Evolutionary conservation across 2,113 vertebrate genomes (phyloP).

Genomic region (Gopherus flavomarginatus): DNA sequence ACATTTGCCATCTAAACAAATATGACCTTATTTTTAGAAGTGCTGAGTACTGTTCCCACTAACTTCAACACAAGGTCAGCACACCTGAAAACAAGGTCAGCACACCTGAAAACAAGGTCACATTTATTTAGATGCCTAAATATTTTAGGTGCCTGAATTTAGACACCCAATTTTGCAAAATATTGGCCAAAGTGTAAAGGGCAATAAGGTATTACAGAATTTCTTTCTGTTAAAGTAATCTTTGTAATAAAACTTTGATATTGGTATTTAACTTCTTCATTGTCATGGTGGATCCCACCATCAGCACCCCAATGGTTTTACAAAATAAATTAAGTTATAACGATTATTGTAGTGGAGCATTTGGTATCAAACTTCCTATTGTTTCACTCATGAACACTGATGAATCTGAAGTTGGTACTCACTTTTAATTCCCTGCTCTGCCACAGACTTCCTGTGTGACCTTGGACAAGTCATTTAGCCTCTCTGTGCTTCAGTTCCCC

Average conservation of each 20-base stretch:
- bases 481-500: too few species aligned
- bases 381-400: not conserved
- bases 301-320: not conserved
- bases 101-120: not conserved
- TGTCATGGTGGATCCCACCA: not conserved
- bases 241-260: not conserved
- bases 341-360: not conserved
- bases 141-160: not conserved
- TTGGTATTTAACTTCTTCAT: not conserved
- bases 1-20: not conserved
- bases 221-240: not conserved
- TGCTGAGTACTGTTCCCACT: not conserved
- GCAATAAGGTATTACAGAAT: not conserved
- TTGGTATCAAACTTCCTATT: not conserved
- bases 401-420: not conserved
- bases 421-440: too few species aligned
- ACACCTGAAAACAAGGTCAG: not conserved
- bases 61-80: not conserved
- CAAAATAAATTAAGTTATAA: rapidly evolving
- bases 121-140: not conserved
- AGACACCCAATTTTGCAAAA: not conserved
- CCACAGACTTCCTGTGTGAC: too few species aligned
- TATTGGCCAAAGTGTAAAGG: not conserved
- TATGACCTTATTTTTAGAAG: not conserved
- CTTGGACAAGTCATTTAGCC: too few species aligned